Evolutionary conservation across 2,888 invertebrate genomes (phyloP), one percentile per base, ranked within the genome.

Genomic region (Byasa hedistus): DNA sequence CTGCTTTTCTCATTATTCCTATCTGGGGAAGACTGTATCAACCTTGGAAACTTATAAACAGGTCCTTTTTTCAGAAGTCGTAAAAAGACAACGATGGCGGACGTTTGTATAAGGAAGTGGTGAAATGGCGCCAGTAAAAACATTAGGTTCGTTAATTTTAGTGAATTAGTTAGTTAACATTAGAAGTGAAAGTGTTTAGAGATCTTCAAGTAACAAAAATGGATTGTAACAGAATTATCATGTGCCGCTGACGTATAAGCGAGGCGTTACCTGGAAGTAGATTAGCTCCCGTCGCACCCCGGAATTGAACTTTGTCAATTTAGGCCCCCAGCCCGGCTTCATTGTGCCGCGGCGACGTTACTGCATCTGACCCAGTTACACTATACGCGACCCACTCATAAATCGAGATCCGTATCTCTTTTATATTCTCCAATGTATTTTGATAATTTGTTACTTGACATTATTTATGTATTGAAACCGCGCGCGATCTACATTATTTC

Each of bases 261-360:
- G 24, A 61, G 22, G 17, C 27, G 17, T 32, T 57, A 21, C 60
- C 60, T 51, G 23, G 57, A 61, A 65, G 66, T 66, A 69, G 68
- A 69, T 64, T 52, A 66, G 64, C 57, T 68, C 61, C n/a, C 60
- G 61, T 68, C 15, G 65, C 60, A 67, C 61, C 68, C 64, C 62
- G 17, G 61, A 64, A 65, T 68, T 70, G 60, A 68, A 70, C 61
- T 69, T 69, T 63, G 69, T 68, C 66, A 61, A 70, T 70, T 69
- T 68, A 69, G 62, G 63, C 65, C 54, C 56, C 57, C 65, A 54
- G 57, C 60, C 55, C 39, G 1, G 32, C 63, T 68, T 64, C 66
- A 66, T 48, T 68, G 69, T 68, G 62, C 61, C 57, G 57, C 63
- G 59, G 59, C 57, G 58, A 57, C 61, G 57, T 52, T 52, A 57